Evolutionary conservation across 2,113 vertebrate species (phyloP).

Genomic region (Nesospiza acunhae): DNA sequence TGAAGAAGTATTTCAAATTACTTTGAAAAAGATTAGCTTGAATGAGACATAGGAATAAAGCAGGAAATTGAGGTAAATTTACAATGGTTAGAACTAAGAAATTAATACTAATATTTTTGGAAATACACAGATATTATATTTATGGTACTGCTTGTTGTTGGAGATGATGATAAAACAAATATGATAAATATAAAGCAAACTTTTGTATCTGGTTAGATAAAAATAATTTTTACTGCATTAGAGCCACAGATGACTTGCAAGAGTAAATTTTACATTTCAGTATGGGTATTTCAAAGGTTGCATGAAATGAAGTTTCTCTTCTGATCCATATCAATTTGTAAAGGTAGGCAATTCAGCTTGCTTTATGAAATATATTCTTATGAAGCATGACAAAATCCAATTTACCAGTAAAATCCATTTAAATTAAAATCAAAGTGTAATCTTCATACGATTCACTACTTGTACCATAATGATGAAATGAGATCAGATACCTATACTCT

Average conservation of each 20-base stretch:
- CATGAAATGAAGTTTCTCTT: slow-evolving; percentile 75
- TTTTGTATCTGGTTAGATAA: slow-evolving; percentile 50
- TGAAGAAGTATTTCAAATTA: not conserved
- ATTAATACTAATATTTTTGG: not conserved
- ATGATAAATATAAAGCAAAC: not conserved
- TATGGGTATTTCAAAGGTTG: slow-evolving; percentile 72
- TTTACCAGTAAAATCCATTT: slow-evolving; percentile 76
- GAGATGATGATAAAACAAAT: not conserved
- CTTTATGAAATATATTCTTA: slow-evolving; percentile 69
- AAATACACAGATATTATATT: not conserved
- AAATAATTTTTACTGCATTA: slow-evolving; percentile 55
- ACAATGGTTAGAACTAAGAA: not conserved
- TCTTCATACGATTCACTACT: slow-evolving; percentile 47
- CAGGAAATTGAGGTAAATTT: not conserved
- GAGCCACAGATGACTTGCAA: slow-evolving; percentile 49
- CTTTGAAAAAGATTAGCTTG: not conserved
- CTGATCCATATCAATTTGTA: slow-evolving; percentile 76
- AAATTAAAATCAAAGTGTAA: slow-evolving; percentile 78
- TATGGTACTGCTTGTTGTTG: not conserved
- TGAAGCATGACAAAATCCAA: slow-evolving; percentile 77
- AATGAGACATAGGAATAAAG: not conserved
- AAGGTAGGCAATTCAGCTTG: slow-evolving; percentile 68
- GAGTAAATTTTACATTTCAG: slow-evolving; percentile 69
- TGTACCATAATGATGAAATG: slow-evolving; percentile 56
- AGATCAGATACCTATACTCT: slow-evolving; percentile 39